Base-by-base conservation (phyloP, 2,888 invertebrate species). In the Acleris holmiana region DNA sequence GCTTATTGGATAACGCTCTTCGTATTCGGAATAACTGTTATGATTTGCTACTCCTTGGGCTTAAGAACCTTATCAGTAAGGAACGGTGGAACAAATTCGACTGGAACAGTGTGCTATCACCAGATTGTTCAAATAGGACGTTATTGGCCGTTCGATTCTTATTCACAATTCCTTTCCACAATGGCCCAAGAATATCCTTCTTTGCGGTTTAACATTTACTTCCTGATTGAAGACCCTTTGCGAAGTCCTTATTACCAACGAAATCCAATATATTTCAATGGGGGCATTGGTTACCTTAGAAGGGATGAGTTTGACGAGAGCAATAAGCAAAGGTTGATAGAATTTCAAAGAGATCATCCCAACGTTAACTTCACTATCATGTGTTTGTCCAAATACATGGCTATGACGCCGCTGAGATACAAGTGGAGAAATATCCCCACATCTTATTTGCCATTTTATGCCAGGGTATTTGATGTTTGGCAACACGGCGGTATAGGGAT, bases 381-480 rank as follows among this genome's bases (percentile, higher is more conserved):
- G 70, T 69, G 78, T 50, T 64, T 88, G 64, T 81, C 85, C 71
- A 86, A 91, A 67, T 92, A 86, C 57, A 94, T 94, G 86, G 77
- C 84, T 44, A 82, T 78, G 66, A 93, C 93, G 1, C 93, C 93
- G 0, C 76, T 94, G 49, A 85, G 83, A 66, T 83, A 83, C 54
- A 88, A 84, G 57, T 94, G 94, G 94, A 85, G 79, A 66, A 79
- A 77, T 25, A 83, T 94, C 57, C 91, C 93, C n/a, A 69, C 77
- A 1, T 71, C 82, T 7, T 84, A 91, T 67, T 73, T 93, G 18
- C 73, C 91, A 19, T 94, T 94, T 73, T 93, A 94, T 48, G 83
- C 91, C 1, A 83, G 94, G 70, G 80, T 93, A 25, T 82, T 89
- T 67, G 85, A 93, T 49, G 83, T 94, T 25, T 94, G 94, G 94